Conservation (phyloP, 2,113 vertebrate genomes). For the Nymphicus hollandicus region DNA sequence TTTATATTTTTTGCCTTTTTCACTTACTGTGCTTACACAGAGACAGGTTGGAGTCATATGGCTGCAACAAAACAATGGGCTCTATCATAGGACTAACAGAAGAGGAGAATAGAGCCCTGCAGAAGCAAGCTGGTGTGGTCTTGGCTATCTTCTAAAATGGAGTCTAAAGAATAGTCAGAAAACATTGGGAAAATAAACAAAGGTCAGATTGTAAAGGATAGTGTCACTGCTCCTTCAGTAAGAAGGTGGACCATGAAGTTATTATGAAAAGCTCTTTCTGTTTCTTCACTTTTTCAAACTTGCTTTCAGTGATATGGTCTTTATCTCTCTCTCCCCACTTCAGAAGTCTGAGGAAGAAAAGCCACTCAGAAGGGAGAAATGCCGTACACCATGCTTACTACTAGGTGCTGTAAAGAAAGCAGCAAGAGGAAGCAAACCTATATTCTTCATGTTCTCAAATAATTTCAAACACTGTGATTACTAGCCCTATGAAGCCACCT, state of each 20-base stretch:
- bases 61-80: background rate
- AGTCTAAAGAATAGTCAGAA: background rate
- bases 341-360: background rate
- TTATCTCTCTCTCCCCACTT: background rate
- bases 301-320: background rate
- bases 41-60: background rate
- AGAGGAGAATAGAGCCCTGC: background rate
- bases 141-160: background rate
- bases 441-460: background rate
- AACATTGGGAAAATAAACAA: background rate
- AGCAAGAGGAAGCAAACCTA: background rate
- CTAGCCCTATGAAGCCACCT: background rate
- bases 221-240: background rate
- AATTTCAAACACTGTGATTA: background rate
- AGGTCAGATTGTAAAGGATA: background rate
- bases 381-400: background rate
- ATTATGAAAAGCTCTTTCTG: background rate
- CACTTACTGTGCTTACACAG: background rate
- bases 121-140: background rate
- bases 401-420: fast-evolving
- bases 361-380: background rate
- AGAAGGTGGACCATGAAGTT: background rate
- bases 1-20: background rate
- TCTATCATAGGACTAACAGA: background rate
- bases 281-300: background rate